These are phyloP conservation scores for Xestobium rufovillosum DNA, from an alignment of 2,888 invertebrate species.

Conservation along the genomic window DNA sequence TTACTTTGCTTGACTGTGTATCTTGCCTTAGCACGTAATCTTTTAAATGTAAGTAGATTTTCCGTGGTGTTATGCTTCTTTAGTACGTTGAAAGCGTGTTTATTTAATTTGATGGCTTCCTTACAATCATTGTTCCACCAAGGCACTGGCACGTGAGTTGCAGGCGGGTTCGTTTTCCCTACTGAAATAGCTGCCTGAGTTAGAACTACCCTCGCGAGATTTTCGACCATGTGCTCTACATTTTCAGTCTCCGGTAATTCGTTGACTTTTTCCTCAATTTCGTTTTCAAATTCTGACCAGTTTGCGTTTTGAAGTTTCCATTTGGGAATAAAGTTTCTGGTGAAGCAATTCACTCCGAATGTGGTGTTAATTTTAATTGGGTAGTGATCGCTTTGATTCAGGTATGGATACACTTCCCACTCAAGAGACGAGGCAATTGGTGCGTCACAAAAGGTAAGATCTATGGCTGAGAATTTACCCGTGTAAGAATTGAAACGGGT, in stretches of 20 bases:
- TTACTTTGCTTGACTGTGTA: conserved; percentile 12
- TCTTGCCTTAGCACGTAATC: conserved; percentile 13
- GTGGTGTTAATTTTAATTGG: conserved; percentile 8
- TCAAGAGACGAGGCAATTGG: not conserved
- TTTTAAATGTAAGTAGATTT: conserved; percentile 18
- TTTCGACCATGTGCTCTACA: not conserved
- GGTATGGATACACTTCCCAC: conserved; percentile 7
- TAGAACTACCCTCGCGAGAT: not conserved
- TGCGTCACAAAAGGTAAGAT: conserved; percentile 8
- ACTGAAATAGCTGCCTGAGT: not conserved
- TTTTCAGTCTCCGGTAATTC: conserved; percentile 2
- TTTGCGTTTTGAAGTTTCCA: conserved; percentile 12
- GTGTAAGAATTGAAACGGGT: conserved; percentile 10
- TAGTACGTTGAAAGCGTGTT: conserved; percentile 17
- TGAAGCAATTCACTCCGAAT: not conserved
- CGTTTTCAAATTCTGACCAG: conserved; percentile 7
- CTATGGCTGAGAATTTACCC: conserved; percentile 10
- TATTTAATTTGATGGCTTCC: conserved; percentile 11
- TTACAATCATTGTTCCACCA: conserved; percentile 19
- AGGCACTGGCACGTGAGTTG: conserved; percentile 9
- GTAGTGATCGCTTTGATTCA: conserved; percentile 12
- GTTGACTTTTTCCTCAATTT: conserved; percentile 5
- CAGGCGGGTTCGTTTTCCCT: not conserved
- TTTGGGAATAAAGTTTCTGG: not conserved
- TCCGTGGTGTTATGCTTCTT: conserved; percentile 10